Conservation (phyloP, 2,113 vertebrate species). For the Fulmarus glacialis region DNA sequence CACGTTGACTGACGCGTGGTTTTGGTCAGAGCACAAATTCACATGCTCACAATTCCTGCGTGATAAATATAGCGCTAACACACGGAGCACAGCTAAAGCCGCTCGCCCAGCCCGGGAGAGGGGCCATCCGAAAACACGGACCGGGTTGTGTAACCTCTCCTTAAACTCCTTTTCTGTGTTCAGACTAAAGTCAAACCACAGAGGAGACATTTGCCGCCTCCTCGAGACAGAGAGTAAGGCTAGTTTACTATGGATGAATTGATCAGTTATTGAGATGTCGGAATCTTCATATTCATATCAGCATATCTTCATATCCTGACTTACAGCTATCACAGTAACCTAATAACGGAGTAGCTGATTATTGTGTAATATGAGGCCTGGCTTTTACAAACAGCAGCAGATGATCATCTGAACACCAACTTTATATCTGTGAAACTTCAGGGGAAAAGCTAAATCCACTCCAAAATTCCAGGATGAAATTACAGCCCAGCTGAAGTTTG, state of each 20-base stretch:
- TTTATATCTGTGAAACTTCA: neutral
- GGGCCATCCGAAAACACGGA: neutral
- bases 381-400: neutral
- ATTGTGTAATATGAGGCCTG: neutral
- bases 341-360: neutral
- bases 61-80: conserved; percentile 26
- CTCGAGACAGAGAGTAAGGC: neutral
- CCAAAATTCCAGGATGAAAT: neutral
- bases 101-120: neutral
- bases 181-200: neutral
- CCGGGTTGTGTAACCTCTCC: neutral
- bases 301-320: neutral
- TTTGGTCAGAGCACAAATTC: neutral
- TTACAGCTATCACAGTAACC: neutral
- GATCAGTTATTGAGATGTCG: neutral
- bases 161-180: neutral
- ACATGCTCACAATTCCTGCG: neutral
- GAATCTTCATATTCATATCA: neutral
- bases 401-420: neutral
- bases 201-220: neutral
- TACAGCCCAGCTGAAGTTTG: neutral
- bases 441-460: neutral
- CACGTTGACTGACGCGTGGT: neutral
- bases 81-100: neutral
- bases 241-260: neutral